Conservation (phyloP, 2,888 invertebrate genomes). For the Blastobasis adustella region DNA sequence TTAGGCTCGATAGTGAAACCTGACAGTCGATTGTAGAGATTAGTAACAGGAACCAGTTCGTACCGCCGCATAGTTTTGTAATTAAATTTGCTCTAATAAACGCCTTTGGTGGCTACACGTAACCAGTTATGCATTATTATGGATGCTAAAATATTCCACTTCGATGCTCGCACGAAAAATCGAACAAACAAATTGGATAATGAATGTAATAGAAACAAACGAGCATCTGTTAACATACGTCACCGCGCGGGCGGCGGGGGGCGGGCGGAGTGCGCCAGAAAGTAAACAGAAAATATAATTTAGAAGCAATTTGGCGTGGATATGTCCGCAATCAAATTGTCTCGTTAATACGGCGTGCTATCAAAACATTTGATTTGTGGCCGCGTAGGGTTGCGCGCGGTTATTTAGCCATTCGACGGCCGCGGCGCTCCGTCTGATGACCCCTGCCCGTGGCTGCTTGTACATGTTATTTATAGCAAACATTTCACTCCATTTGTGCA, state of each 20-base stretch:
- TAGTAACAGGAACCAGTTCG: constrained; percentile 7
- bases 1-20: constrained; percentile 25
- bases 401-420: constrained; percentile 50
- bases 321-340: constrained; percentile 76
- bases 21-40: constrained; percentile 34
- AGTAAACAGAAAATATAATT: constrained; percentile 76
- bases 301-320: constrained; percentile 74
- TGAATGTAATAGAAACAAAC: constrained; percentile 60
- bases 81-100: constrained; percentile 10
- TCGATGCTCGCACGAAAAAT: constrained; percentile 6
- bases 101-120: background rate
- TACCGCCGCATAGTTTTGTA: constrained; percentile 6
- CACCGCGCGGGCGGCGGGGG: constrained; percentile 36
- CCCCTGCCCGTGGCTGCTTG: constrained; percentile 5
- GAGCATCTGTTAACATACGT: constrained; percentile 53
- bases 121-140: background rate
- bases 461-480: constrained; percentile 5
- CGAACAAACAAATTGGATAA: constrained; percentile 54
- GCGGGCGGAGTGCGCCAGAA: constrained; percentile 69
- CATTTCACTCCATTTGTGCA: background rate
- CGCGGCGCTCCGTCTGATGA: constrained; percentile 4
- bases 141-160: background rate
- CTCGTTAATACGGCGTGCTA: constrained; percentile 73
- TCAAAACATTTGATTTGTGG: constrained; percentile 76
- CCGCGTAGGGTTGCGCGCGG: constrained; percentile 48